Conservation (phyloP, 2,888 invertebrate genomes). For the Heteromyza rotundicornis region DNA sequence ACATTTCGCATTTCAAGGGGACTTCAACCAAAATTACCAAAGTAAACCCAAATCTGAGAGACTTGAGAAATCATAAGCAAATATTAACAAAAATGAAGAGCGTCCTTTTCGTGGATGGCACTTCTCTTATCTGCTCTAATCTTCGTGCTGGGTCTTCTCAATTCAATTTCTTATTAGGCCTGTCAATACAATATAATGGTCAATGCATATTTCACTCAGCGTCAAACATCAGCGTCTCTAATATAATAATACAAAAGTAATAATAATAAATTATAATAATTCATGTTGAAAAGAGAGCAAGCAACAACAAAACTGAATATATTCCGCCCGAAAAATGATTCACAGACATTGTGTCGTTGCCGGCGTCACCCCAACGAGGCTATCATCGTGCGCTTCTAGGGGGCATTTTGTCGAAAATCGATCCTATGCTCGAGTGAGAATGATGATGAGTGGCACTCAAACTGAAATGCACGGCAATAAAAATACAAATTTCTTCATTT, state of each 20-base stretch:
- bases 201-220: no score
- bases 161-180: not conserved
- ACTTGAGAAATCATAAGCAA: no score
- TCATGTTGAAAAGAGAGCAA: not conserved
- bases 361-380: no score
- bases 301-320: not conserved
- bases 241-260: not conserved
- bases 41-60: no score
- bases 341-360: not conserved
- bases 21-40: no score
- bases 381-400: not conserved
- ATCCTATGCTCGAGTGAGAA: conserved; percentile 11
- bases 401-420: conserved; percentile 7
- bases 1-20: no score
- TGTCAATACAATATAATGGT: no score
- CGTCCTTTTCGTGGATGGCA: no score
- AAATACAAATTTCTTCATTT: conserved; percentile 23
- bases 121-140: no score
- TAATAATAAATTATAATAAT: conserved; percentile 26
- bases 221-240: no score
- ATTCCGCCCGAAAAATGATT: no score
- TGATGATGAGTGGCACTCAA: conserved; percentile 12
- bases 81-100: no score
- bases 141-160: not conserved
- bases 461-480: conserved; percentile 3